These are phyloP conservation scores for Meliscaeva auricollis DNA, from an alignment of 2,888 invertebrate species.

Conservation along the genomic window DNA sequence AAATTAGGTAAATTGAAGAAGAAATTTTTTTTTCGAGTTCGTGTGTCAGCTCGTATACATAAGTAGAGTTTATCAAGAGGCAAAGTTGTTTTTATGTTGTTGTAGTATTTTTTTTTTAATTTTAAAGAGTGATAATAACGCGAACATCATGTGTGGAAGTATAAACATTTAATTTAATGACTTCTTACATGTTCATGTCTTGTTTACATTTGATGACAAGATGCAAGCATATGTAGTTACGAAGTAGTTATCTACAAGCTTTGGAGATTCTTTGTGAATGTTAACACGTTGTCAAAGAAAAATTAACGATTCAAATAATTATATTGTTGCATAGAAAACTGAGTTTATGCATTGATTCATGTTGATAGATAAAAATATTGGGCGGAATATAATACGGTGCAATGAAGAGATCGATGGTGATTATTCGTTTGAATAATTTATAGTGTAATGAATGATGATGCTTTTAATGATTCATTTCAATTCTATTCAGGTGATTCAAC, in stretches of 20 bases:
- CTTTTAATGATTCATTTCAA: too few species aligned
- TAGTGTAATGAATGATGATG: too few species aligned
- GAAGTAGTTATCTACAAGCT: not conserved
- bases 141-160: not conserved
- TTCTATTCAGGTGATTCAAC: too few species aligned
- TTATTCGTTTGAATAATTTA: too few species aligned
- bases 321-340: not conserved
- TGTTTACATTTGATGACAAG: slow-evolving; percentile 57
- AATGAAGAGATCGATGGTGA: too few species aligned
- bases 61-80: not conserved
- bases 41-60: not conserved
- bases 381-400: not conserved
- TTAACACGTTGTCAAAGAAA: slow-evolving; percentile 33
- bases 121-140: not conserved
- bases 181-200: slow-evolving; percentile 31
- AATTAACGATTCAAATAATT: slow-evolving; percentile 15
- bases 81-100: not conserved
- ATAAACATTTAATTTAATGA: slow-evolving; percentile 5
- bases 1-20: not conserved
- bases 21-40: not conserved
- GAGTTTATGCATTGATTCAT: not conserved
- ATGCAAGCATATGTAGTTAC: slow-evolving; percentile 17
- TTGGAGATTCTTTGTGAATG: slow-evolving; percentile 33
- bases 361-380: not conserved
- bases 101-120: not conserved